These are phyloP conservation scores for Eudemis profundana DNA, from an alignment of 2,888 invertebrate genomes.

Conservation along the genomic window DNA sequence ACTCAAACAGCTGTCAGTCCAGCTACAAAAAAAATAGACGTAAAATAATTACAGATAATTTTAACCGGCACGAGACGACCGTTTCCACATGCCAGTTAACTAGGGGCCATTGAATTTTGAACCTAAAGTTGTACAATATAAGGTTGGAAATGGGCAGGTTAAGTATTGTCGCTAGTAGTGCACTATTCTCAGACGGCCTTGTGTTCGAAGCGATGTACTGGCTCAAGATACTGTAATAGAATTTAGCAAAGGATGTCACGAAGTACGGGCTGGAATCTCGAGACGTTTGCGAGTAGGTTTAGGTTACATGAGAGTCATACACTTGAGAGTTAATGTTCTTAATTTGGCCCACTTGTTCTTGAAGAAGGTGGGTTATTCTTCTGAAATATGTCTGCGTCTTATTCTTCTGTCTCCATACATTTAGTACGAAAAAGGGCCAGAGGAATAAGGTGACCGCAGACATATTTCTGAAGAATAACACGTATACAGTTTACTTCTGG, in stretches of 20 bases:
- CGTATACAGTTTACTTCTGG: too few relatives aligned
- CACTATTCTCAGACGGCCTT: constrained; percentile 75
- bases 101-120: constrained; percentile 1
- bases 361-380: too few relatives aligned
- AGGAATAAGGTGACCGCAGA: too few relatives aligned
- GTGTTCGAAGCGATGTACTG: constrained; percentile 46
- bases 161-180: constrained; percentile 61
- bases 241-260: constrained; percentile 53
- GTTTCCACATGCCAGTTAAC: constrained; percentile 21
- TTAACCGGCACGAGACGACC: constrained; percentile 27
- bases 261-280: constrained; percentile 39
- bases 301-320: constrained; percentile 9
- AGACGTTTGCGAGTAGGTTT: constrained; percentile 34
- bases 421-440: too few relatives aligned
- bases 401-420: too few relatives aligned
- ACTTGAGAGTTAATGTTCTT: not conserved
- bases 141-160: constrained; percentile 12
- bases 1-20: constrained; percentile 14
- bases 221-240: constrained; percentile 48
- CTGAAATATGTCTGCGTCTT: too few relatives aligned
- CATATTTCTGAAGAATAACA: too few relatives aligned
- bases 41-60: constrained; percentile 39
- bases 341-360: constrained; percentile 22
- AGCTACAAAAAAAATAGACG: constrained; percentile 28
- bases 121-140: not conserved